phyloP scores from a whole-genome alignment of 2,113 vertebrate species.

The Oncorhynchus masou region DNA sequence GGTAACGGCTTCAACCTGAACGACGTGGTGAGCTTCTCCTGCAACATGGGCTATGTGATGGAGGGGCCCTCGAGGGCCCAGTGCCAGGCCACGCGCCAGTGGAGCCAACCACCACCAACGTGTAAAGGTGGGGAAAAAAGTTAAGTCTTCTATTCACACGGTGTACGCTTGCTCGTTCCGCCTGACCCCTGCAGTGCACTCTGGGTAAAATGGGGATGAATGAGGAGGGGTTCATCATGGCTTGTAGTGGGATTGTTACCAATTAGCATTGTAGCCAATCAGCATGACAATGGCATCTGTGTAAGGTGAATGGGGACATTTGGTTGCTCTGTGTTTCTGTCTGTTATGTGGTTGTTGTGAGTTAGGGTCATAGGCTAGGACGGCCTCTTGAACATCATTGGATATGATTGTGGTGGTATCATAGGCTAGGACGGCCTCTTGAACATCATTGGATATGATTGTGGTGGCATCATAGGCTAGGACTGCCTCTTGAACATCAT shows the following conservation, averaged over 20 bases:
- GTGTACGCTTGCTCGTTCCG: too few relatives aligned
- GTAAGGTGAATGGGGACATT: too few relatives aligned
- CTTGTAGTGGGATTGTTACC: too few relatives aligned
- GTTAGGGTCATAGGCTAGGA: neutral
- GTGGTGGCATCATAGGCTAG: too few relatives aligned
- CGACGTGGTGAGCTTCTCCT: conserved; percentile 93
- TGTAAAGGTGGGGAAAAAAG: conserved; percentile 95
- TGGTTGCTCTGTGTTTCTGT: neutral
- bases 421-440: neutral
- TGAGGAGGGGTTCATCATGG: neutral
- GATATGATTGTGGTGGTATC: neutral
- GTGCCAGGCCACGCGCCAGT: conserved; percentile 94
- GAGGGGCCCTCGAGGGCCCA: conserved; percentile 92
- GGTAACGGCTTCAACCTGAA: conserved; percentile 97
- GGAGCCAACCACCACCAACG: conserved; percentile 93
- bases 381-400: too few relatives aligned
- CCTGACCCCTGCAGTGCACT: neutral
- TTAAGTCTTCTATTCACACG: conserved; percentile 70
- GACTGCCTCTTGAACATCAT: too few relatives aligned
- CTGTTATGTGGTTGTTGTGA: neutral
- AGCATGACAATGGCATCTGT: too few relatives aligned
- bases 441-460: neutral
- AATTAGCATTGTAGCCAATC: neutral
- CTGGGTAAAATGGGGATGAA: neutral
- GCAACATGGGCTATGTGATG: conserved; percentile 94